Conservation (phyloP, 2,113 vertebrate species). For the Gavia stellata region DNA sequence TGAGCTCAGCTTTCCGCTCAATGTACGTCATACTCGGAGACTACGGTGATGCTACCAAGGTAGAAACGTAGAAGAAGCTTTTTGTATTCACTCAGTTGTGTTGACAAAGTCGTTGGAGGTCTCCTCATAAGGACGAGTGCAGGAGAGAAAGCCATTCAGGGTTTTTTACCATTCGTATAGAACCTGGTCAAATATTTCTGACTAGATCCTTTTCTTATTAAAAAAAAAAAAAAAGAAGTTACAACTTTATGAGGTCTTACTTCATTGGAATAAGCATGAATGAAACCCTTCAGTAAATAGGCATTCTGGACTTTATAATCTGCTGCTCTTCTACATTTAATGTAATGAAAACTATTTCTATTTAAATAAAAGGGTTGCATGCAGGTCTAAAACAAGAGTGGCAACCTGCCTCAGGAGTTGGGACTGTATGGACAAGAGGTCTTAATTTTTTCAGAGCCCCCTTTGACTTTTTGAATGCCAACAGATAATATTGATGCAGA, state of each 20-base stretch:
- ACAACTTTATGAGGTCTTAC: not conserved
- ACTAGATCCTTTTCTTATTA: not conserved
- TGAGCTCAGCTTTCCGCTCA: not conserved
- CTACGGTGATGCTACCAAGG: fast-evolving
- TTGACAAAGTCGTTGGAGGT: not conserved
- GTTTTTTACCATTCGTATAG: not conserved
- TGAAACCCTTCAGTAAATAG: not conserved
- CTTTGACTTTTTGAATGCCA: not conserved
- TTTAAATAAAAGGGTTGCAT: not conserved
- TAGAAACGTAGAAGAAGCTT: not conserved
- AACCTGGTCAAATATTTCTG: not conserved
- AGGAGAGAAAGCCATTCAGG: not conserved
- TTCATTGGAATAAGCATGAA: not conserved
- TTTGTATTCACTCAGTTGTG: not conserved
- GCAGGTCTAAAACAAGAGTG: not conserved
- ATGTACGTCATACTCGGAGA: fast-evolving
- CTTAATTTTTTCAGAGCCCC: not conserved
- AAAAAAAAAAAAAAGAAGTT: not conserved
- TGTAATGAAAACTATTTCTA: not conserved
- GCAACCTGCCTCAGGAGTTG: not conserved
- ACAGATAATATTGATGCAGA: not conserved
- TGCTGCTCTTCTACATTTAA: not conserved
- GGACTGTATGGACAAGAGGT: not conserved
- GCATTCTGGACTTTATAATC: too few relatives aligned
- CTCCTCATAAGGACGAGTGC: fast-evolving